A percentile compares a stretch with the other conserved stretches of the same genome.
Evolutionary conservation across 2,113 vertebrate genomes (phyloP).

Genomic region (Phalacrocorax pelagicus): DNA sequence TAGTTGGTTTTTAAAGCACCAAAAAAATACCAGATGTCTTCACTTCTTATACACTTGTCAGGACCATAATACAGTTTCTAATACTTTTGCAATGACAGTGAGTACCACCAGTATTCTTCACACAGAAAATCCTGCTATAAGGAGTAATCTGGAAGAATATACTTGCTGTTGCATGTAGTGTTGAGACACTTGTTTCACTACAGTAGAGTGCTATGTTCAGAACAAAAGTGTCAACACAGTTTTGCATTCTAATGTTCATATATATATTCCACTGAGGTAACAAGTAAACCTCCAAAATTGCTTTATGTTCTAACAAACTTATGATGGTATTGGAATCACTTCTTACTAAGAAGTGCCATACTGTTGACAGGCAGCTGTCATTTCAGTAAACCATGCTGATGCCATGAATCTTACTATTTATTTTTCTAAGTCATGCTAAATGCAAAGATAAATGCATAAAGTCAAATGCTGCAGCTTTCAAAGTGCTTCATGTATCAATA

Average conservation of each 20-base stretch:
- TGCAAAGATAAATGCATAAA: not conserved
- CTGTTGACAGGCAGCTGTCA: not conserved
- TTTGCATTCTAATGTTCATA: conserved; percentile 16
- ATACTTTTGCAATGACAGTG: not conserved
- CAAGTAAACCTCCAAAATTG: not conserved
- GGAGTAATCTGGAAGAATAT: not conserved
- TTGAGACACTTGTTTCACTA: not conserved
- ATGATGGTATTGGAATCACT: not conserved
- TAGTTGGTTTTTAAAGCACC: not conserved
- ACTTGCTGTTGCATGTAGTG: not conserved
- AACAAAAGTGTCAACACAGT: not conserved
- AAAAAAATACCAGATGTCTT: not conserved
- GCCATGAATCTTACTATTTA: not conserved
- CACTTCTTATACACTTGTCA: not conserved
- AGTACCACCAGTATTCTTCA: not conserved
- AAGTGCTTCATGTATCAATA: not conserved
- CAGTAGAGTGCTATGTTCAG: not conserved
- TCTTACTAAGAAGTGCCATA: not conserved
- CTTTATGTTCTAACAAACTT: not conserved
- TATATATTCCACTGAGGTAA: not conserved
- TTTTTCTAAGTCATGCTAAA: not conserved
- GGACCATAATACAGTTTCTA: not conserved
- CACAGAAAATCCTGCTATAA: not conserved
- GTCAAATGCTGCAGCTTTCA: not conserved
- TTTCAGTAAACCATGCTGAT: not conserved